Percentiles rank a stretch among this genome's conserved stretches.
Conservation (phyloP, 2,797 vertebrate species). For the Esox lucius region DNA sequence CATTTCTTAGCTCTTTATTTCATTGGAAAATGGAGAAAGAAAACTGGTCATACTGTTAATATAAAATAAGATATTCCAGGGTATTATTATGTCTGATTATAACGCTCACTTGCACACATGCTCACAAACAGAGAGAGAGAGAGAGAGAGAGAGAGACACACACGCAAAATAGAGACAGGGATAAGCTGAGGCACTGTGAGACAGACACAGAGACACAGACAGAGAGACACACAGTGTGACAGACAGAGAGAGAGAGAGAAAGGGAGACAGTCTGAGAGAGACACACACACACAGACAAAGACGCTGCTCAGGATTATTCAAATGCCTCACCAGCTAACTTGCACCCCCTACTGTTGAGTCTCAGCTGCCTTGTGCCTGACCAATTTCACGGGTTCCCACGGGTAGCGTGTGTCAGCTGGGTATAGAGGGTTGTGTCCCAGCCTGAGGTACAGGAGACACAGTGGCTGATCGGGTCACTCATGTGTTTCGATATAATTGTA, state of each 20-base stretch:
- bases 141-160: neutral
- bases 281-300: no score
- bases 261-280: no score
- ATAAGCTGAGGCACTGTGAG: no score
- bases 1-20: neutral
- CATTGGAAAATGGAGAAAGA: neutral
- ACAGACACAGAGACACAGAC: no score
- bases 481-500: constrained; percentile 53
- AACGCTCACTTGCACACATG: neutral
- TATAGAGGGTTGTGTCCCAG: constrained; percentile 28
- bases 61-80: neutral
- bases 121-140: neutral
- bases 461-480: constrained; percentile 40
- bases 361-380: constrained; percentile 38
- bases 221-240: no score
- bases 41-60: neutral
- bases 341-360: constrained; percentile 61
- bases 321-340: constrained; percentile 54
- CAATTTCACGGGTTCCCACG: constrained; percentile 37
- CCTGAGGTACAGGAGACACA: constrained; percentile 37
- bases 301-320: no score
- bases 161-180: no score
- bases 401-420: constrained; percentile 21
- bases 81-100: no score
- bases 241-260: no score